Evolutionary conservation across 2,888 invertebrate genomes (phyloP), one percentile per base, ranked within the genome.

Genomic region (Dryomyza anilis): DNA sequence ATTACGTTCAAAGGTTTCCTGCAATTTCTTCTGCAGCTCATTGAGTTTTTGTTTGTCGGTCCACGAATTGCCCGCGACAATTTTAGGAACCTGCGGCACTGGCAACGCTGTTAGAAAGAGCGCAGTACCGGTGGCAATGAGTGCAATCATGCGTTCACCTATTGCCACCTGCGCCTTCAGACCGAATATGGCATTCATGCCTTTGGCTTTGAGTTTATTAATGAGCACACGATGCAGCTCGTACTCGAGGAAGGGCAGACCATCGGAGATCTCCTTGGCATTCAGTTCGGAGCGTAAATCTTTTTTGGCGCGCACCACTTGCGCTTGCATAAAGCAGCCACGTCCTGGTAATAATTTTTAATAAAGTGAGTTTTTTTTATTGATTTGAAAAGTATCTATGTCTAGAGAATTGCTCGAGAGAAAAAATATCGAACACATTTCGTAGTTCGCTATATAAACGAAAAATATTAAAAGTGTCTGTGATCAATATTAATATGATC

Each of bases 241-340:
- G 81, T 97, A 98, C 82, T 98, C 98, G 62, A 98, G 84, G 85
- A 98, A 98, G 0, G 98, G 98, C 62, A 98, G 85, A 73, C 93
- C 93, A 85, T 98, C 94, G 1, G 96, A 96, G 66, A 98, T 94
- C 84, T 98, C 97, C 73, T 96, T 90, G 4, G 98, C 95, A 71
- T 92, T 92, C 0, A 91, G 86, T 84, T 96, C 96, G 0, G 93
- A 91, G 12, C 91, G 88, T 7, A 91, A 86, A 72, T 94, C 93
- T 52, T 90, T 89, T 71, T 95, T 89, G 0, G 89, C 86, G 50
- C 94, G 88, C 60, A 92, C 90, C 0, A 93, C 91, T 71, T 92
- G 91, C 59, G 89, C 88, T 78, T 91, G 91, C 68, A 91, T 85
- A 69, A 91, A 87, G 68, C 88, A 89, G 2, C 81, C 86, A 72